These are phyloP conservation scores for Bovichtus diacanthus DNA, from an alignment of 2,797 vertebrate species.

Conservation along the genomic window DNA sequence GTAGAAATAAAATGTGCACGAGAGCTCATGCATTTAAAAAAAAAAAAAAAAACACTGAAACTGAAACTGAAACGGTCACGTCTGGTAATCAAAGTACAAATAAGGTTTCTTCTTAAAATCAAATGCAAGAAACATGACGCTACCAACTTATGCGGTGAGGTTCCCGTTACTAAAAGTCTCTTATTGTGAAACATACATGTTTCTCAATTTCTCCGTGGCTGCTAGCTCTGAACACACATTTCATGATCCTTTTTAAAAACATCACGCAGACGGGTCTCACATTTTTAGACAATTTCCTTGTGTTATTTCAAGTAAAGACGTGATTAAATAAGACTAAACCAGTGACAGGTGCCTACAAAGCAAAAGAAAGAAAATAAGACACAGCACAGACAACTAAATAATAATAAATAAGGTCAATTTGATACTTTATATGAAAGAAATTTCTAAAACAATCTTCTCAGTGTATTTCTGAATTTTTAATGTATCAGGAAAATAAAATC, in stretches of 20 bases:
- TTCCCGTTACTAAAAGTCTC: slow-evolving; percentile 25
- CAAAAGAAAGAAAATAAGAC: slow-evolving; percentile 49
- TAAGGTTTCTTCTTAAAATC: slow-evolving; percentile 37
- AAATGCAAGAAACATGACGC: slow-evolving; percentile 52
- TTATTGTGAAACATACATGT: slow-evolving; percentile 32
- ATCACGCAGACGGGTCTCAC: slow-evolving; percentile 33
- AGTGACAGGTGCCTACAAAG: slow-evolving; percentile 60
- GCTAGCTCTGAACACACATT: slow-evolving; percentile 15
- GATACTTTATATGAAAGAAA: slow-evolving; percentile 64
- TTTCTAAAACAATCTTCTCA: slow-evolving; percentile 62
- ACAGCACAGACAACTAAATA: slow-evolving; percentile 61
- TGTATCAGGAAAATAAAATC: slow-evolving; percentile 56
- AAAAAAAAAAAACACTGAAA: slow-evolving; percentile 57
- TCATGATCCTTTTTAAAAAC: slow-evolving; percentile 32
- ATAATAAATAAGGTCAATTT: slow-evolving; percentile 75
- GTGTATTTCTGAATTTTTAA: slow-evolving; percentile 57
- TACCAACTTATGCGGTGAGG: slow-evolving; percentile 21
- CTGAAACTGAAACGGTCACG: slow-evolving; percentile 52
- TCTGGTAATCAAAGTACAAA: slow-evolving; percentile 64
- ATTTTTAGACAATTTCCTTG: slow-evolving; percentile 18
- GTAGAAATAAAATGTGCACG: slow-evolving; percentile 60
- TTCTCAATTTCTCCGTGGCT: slow-evolving; percentile 34
- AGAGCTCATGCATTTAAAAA: slow-evolving; percentile 58
- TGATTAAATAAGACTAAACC: slow-evolving; percentile 63
- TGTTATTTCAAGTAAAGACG: slow-evolving; percentile 58